A percentile compares a stretch with the other conserved stretches of the same genome.
These are phyloP conservation scores for Diorhabda elongata DNA, from an alignment of 1,140 invertebrate species.

Conservation along the genomic window DNA sequence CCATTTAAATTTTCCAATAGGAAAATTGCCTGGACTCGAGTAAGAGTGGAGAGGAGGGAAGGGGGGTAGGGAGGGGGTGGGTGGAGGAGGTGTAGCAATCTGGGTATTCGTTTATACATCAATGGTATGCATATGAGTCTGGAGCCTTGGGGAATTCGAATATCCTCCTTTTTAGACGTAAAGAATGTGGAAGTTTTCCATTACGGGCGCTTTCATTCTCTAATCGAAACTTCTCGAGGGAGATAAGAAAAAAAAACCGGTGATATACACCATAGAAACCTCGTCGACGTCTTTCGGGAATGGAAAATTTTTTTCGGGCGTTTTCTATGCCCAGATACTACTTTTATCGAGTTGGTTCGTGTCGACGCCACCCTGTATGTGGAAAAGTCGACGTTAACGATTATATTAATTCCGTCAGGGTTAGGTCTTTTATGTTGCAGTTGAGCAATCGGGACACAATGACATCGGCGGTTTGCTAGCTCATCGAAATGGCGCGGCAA, in stretches of 20 bases:
- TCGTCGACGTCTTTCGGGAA: background rate
- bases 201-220: background rate
- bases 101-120: slow-evolving; percentile 22
- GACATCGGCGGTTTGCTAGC: no score
- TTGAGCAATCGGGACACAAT: no score
- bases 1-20: slow-evolving; percentile 20
- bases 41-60: background rate
- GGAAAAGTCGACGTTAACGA: no score
- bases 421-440: no score
- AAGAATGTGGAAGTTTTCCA: slow-evolving; percentile 5
- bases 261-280: slow-evolving; percentile 1
- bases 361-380: no score
- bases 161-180: slow-evolving; percentile 21
- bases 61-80: no score
- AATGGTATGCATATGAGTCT: slow-evolving; percentile 39
- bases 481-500: no score
- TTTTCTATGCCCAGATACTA: no score
- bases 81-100: slow-evolving; percentile 7
- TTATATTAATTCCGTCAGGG: no score
- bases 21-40: slow-evolving; percentile 10
- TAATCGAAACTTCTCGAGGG: slow-evolving; percentile 5
- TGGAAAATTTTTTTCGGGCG: background rate
- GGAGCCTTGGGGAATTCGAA: slow-evolving; percentile 25
- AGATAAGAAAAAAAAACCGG: background rate
- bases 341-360: no score